Percentiles rank a stretch among this genome's conserved stretches.
phyloP scores from a whole-genome alignment of 1,140 invertebrate genomes.

The Drosophila melanica region DNA sequence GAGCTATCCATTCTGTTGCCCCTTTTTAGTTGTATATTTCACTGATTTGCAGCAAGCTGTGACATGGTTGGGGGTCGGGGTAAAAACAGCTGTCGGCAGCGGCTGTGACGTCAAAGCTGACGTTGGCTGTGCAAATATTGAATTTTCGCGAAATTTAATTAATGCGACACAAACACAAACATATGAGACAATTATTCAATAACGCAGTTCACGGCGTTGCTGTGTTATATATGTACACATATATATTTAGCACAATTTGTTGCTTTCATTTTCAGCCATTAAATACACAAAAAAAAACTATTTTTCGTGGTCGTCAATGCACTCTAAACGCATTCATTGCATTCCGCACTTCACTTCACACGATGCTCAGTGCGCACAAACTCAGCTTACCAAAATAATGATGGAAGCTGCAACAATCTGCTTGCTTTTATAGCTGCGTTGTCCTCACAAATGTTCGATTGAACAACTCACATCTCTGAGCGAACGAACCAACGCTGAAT shows the following conservation, averaged over 20 bases:
- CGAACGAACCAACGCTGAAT: conserved; percentile 2
- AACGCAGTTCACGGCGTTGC: conserved; percentile 53
- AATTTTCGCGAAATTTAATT: conserved; percentile 53
- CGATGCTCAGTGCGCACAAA: conserved; percentile 4
- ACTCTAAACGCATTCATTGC: neutral
- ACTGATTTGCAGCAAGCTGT: conserved; percentile 18
- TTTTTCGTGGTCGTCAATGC: neutral
- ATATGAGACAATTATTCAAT: conserved; percentile 34
- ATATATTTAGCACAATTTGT: conserved; percentile 27
- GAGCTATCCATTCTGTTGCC: conserved; percentile 67
- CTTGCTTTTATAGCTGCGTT: conserved; percentile 13
- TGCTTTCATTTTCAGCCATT: conserved; percentile 28
- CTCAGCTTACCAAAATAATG: conserved; percentile 8
- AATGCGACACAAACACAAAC: conserved; percentile 1
- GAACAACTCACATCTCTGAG: neutral
- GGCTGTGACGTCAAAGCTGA: conserved; percentile 25
- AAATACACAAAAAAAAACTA: neutral
- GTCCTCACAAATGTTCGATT: neutral
- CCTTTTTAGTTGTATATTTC: conserved; percentile 5
- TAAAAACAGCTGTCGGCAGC: conserved; percentile 43
- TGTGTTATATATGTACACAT: conserved; percentile 6
- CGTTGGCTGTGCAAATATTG: conserved; percentile 48
- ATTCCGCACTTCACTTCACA: conserved; percentile 2
- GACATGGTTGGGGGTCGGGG: conserved; percentile 17
- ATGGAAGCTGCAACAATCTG: conserved; percentile 16